Evolutionary conservation across 2,888 invertebrate genomes (phyloP).

Genomic region (Alentia gelatinosa): DNA sequence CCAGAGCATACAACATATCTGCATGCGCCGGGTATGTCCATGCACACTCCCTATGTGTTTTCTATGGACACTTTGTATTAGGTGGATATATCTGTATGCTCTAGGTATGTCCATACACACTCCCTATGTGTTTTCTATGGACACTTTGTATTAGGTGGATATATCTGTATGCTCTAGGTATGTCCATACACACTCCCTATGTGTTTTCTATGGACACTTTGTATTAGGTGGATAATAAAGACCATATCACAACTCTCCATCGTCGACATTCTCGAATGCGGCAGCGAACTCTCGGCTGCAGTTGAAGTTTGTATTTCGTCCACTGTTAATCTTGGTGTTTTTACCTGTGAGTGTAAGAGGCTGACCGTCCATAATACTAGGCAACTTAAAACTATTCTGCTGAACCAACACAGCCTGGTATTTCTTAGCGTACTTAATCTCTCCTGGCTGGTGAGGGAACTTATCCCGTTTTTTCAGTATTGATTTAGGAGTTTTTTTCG

Average conservation of each 20-base stretch:
- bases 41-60: too few species aligned
- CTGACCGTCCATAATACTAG: background rate
- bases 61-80: too few species aligned
- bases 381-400: background rate
- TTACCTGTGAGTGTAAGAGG: background rate
- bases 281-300: slow-evolving; percentile 22
- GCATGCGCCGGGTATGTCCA: too few species aligned
- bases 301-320: background rate
- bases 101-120: too few species aligned
- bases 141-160: too few species aligned
- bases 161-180: too few species aligned
- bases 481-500: background rate
- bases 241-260: background rate
- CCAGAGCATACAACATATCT: too few species aligned
- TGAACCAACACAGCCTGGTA: background rate
- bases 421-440: background rate
- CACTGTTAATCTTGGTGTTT: background rate
- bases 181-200: too few species aligned
- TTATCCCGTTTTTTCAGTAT: background rate
- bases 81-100: too few species aligned
- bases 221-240: too few species aligned
- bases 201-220: too few species aligned
- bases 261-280: background rate
- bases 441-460: background rate
- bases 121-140: too few species aligned